Percentiles rank a stretch among this genome's conserved stretches.
phyloP scores from a whole-genome alignment of 2,113 vertebrate genomes.

The Hippocampus abdominalis region DNA sequence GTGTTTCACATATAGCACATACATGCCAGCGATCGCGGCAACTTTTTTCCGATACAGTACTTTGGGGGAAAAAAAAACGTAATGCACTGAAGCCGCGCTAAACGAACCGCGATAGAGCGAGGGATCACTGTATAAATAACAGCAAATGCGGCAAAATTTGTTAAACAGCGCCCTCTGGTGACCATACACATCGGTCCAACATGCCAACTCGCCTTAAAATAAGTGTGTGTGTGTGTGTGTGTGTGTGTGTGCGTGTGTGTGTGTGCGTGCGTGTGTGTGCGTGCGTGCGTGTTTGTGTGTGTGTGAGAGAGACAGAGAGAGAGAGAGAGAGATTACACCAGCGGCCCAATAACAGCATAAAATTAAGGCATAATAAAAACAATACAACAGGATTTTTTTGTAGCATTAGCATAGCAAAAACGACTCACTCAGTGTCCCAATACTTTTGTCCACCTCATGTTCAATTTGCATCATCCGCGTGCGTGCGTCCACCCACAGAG shows the following conservation, averaged over 20 bases:
- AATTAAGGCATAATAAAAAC: not conserved
- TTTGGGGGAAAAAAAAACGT: too few relatives aligned
- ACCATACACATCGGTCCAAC: not conserved
- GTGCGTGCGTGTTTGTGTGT: too few relatives aligned
- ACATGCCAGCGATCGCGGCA: too few relatives aligned
- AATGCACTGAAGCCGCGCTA: too few relatives aligned
- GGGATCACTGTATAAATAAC: too few relatives aligned
- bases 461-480: not conserved
- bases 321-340: not conserved
- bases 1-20: too few relatives aligned
- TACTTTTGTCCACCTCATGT: not conserved
- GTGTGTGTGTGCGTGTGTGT: not conserved
- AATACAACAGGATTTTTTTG: not conserved
- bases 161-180: slow-evolving; percentile 51
- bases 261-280: too few relatives aligned
- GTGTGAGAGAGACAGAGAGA: not conserved
- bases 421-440: not conserved
- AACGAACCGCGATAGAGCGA: too few relatives aligned
- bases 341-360: not conserved
- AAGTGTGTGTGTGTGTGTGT: not conserved
- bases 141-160: not conserved
- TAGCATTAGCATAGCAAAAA: not conserved
- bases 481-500: slow-evolving; percentile 46
- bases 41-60: too few relatives aligned
- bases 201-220: not conserved